phyloP scores from a whole-genome alignment of 2,797 vertebrate species.

The Percopsis omiscomaycus region DNA sequence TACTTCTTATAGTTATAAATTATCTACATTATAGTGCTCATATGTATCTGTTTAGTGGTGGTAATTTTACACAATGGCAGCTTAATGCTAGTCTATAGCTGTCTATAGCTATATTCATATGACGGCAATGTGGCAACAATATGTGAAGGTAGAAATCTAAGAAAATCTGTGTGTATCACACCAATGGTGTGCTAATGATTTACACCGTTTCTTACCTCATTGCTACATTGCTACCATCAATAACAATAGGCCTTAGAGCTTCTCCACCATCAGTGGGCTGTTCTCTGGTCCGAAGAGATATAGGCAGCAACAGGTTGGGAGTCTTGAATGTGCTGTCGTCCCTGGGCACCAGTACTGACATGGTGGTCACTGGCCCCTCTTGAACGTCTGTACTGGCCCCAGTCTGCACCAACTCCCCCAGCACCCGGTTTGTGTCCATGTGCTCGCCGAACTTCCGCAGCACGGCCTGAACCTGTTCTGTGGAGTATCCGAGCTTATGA shows the following conservation, averaged over 20 bases:
- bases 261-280: conserved; percentile 80
- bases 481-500: conserved; percentile 91
- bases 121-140: not conserved
- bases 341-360: conserved; percentile 68
- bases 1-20: too few species aligned
- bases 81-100: too few species aligned
- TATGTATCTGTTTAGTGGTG: too few species aligned
- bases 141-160: not conserved
- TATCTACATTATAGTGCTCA: too few species aligned
- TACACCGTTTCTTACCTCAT: conserved; percentile 85
- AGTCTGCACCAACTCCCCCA: conserved; percentile 86
- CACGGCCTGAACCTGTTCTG: conserved; percentile 86
- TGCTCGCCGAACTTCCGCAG: conserved; percentile 84
- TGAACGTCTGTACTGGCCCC: conserved; percentile 26
- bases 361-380: conserved; percentile 39
- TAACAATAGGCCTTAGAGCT: conserved; percentile 87
- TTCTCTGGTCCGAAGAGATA: conserved; percentile 69
- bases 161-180: not conserved
- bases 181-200: too few species aligned
- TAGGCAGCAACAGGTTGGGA: conserved; percentile 51
- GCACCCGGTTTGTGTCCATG: conserved; percentile 87
- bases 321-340: conserved; percentile 65
- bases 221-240: conserved; percentile 96
- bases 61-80: too few species aligned
- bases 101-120: too few species aligned